These are phyloP conservation scores for Odocoileus virginianus DNA, from an alignment of 2,113 vertebrate species.

Conservation along the genomic window DNA sequence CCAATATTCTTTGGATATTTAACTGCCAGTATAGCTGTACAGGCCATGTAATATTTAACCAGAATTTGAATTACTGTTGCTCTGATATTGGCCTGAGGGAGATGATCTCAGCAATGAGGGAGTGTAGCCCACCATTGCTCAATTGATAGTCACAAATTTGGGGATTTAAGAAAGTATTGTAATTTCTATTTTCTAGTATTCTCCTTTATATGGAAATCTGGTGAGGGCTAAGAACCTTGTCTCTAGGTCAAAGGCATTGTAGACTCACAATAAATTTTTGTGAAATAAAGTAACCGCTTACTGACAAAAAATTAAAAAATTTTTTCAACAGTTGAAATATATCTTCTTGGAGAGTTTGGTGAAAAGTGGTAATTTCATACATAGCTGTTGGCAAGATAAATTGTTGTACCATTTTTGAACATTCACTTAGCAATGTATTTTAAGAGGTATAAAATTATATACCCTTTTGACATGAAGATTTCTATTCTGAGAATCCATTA, in stretches of 20 bases:
- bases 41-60: neutral
- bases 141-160: neutral
- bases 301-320: neutral
- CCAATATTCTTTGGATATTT: neutral
- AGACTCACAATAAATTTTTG: neutral
- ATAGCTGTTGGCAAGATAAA: neutral
- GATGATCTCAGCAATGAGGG: neutral
- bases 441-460: neutral
- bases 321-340: neutral
- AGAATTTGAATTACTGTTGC: neutral
- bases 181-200: neutral
- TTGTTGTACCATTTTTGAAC: neutral
- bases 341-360: neutral
- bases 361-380: neutral
- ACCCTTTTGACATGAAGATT: neutral
- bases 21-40: neutral
- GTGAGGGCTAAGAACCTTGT: neutral
- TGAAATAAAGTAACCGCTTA: neutral
- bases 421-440: neutral
- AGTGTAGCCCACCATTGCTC: neutral
- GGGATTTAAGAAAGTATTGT: neutral
- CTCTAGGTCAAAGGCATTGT: neutral
- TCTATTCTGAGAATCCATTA: neutral
- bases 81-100: neutral
- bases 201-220: neutral